phyloP scores from a whole-genome alignment of 2,888 invertebrate species.

The Cremastinae sp. region DNA sequence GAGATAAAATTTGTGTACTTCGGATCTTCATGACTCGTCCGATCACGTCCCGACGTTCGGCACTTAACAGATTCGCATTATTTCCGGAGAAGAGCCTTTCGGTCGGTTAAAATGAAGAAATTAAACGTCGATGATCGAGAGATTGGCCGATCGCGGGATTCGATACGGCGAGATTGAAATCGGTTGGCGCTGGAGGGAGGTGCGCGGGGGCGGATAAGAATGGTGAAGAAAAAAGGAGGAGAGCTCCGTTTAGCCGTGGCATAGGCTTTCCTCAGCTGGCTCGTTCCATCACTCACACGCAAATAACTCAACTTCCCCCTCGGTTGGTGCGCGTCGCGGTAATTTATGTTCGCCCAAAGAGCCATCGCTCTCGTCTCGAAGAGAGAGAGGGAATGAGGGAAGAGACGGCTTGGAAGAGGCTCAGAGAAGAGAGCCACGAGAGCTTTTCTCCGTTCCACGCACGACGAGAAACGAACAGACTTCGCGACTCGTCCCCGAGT shows the following conservation, averaged over 20 bases:
- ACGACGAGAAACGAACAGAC: constrained; percentile 28
- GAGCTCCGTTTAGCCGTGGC: constrained; percentile 60
- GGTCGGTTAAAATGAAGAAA: neutral
- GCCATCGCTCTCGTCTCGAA: constrained; percentile 74
- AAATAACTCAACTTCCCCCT: constrained; percentile 79
- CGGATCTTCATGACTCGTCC: no score
- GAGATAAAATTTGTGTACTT: no score
- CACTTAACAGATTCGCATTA: no score
- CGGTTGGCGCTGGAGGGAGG: neutral
- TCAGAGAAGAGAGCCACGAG: constrained; percentile 33
- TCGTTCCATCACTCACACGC: constrained; percentile 80
- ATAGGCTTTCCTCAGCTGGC: constrained; percentile 77
- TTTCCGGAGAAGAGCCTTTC: neutral
- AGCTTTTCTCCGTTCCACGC: constrained; percentile 34
- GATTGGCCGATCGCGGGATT: neutral
- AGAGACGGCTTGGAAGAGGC: no score
- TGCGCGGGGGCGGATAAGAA: constrained; percentile 5
- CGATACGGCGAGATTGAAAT: constrained; percentile 16
- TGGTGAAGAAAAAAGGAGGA: constrained; percentile 43
- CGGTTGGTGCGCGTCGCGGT: constrained; percentile 70
- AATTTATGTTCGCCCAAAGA: constrained; percentile 77
- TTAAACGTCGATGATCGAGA: constrained; percentile 21
- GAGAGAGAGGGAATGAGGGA: no score
- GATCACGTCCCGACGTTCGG: no score
- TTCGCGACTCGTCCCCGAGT: constrained; percentile 34